A percentile compares a stretch with the other conserved stretches of the same genome.
phyloP scores from a whole-genome alignment of 2,797 vertebrate species.

The Chrysolophus pictus region DNA sequence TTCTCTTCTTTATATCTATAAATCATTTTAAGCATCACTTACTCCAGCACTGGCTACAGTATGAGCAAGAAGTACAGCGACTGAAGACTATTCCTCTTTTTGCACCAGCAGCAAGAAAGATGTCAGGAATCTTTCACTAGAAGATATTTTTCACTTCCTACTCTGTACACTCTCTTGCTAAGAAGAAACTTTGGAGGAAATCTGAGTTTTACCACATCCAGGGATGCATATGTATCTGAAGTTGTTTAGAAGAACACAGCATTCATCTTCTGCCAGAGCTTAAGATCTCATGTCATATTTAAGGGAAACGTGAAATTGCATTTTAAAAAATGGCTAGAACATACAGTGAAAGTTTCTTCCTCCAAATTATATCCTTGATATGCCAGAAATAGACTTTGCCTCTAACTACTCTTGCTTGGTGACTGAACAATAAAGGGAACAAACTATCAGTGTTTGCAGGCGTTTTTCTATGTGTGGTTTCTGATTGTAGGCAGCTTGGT shows the following conservation, averaged over 20 bases:
- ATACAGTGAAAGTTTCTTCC: neutral
- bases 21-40: neutral
- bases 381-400: slow-evolving; percentile 53
- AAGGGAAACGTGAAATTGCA: slow-evolving; percentile 26
- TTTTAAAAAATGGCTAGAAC: slow-evolving; percentile 18
- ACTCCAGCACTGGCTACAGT: neutral
- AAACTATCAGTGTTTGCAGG: neutral
- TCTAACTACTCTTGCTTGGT: neutral
- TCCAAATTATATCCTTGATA: slow-evolving; percentile 59
- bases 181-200: slow-evolving; percentile 53
- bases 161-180: slow-evolving; percentile 16
- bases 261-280: slow-evolving; percentile 56
- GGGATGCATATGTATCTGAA: neutral
- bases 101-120: neutral
- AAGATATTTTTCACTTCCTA: slow-evolving; percentile 42
- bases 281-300: slow-evolving; percentile 41
- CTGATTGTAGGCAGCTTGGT: neutral
- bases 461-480: neutral
- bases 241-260: slow-evolving; percentile 26
- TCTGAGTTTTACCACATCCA: slow-evolving; percentile 3
- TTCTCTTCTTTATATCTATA: neutral
- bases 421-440: neutral
- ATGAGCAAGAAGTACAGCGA: neutral
- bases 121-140: slow-evolving; percentile 21
- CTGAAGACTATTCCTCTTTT: neutral